These are phyloP conservation scores for Illadopsis cleaveri DNA, from an alignment of 2,113 vertebrate species.

Conservation along the genomic window DNA sequence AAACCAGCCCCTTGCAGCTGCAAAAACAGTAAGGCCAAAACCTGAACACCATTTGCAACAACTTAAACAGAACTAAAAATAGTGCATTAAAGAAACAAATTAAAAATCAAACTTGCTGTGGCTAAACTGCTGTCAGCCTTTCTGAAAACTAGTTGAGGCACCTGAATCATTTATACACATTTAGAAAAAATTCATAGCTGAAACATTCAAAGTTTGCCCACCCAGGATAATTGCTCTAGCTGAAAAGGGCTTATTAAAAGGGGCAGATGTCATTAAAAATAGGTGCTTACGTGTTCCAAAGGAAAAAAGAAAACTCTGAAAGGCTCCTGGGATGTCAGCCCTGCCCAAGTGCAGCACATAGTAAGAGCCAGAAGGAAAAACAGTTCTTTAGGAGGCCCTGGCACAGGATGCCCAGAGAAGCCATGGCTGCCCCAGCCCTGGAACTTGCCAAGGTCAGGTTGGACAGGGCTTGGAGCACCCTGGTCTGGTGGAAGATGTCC, in stretches of 20 bases:
- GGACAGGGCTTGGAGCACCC: fast-evolving
- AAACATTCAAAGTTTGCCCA: not conserved
- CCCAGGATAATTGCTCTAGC: not conserved
- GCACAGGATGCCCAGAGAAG: not conserved
- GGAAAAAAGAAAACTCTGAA: not conserved
- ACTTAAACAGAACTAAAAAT: not conserved
- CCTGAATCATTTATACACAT: not conserved
- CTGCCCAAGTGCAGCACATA: not conserved
- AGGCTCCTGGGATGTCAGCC: not conserved
- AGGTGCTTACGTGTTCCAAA: not conserved
- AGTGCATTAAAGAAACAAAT: not conserved
- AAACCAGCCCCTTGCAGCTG: not conserved
- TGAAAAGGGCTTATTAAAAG: not conserved
- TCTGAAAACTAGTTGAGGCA: not conserved
- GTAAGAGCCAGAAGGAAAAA: not conserved
- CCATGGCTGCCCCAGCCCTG: not conserved
- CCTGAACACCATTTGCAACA: not conserved
- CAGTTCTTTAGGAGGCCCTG: not conserved
- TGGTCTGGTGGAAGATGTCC: not conserved
- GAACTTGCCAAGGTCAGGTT: too few relatives aligned
- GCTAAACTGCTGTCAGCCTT: not conserved
- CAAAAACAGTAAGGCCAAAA: not conserved
- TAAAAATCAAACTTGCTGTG: not conserved
- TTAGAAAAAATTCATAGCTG: not conserved
- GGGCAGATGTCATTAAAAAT: not conserved